Base-by-base conservation (phyloP, 2,797 vertebrate species). In the Ctenochaetus hawaiiensis region DNA sequence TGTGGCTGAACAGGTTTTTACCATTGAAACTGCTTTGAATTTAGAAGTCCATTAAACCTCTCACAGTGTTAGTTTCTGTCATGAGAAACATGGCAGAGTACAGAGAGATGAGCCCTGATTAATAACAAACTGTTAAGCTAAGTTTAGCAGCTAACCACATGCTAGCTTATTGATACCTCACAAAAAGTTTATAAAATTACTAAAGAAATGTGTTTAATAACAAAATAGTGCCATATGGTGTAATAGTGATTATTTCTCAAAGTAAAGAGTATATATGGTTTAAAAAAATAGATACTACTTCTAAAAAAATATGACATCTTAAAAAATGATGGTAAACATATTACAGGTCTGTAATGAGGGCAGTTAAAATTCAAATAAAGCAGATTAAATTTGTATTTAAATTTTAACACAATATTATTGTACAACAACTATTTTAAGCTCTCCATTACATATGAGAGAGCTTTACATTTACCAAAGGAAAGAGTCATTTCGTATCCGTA, bases 101-200 rank as follows among this genome's bases (percentile, higher is more conserved):
- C 26, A 30, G 26, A 14, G 6, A 47, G 16, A 47, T 8, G 13
- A 16, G 13, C 13, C 10, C 41, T 41, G 41, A 41, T 30, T 13
- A 44, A 13, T 14, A 44, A 3, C 13, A 44, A 44, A 44, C 14
- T 13, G 3, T 48, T 48, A 2, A 8, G 8, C 47, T 48, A 18
- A n/a, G n/a, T 56, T 63, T 17, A 51, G 37, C 37, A 64, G 52
- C 48, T 30, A 30, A 30, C 4, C 26, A 30, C 26, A 30, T 41
- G 39, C 8, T 43, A 8, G 49, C 39, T 43, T 60, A 16, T 71
- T 30, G n/a, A 81, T 81, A 76, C 78, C 74, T 81, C 79, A 59
- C 17, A 52, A 58, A 51, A 62, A 6, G 22, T 57, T 37, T 65
- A 41, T 68, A 23, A 39, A 34, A 17, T 8, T 6, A 52, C 22